Evolutionary conservation across 2,888 invertebrate species (phyloP).

Genomic region (Heteromurus nitidus): DNA sequence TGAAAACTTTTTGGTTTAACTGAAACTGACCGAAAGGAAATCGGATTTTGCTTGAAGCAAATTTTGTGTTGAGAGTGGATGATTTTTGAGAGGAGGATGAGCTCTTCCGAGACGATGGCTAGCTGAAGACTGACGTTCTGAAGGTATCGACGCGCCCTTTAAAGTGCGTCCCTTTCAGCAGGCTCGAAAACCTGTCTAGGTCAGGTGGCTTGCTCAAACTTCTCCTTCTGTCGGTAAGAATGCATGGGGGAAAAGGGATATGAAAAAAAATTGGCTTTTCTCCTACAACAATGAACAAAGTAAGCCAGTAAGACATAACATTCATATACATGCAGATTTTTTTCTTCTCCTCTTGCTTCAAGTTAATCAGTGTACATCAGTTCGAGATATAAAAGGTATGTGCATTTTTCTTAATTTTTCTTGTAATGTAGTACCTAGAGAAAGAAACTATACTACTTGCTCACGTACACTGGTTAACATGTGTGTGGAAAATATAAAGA

Average conservation of each 20-base stretch:
- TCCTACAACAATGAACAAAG: constrained; percentile 53
- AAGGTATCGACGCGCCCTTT: constrained; percentile 55
- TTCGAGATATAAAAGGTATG: background rate
- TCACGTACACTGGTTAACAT: no score
- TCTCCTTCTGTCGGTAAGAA: background rate
- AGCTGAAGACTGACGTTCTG: constrained; percentile 57
- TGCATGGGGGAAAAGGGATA: background rate
- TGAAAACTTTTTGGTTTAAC: constrained; percentile 31
- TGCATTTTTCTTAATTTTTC: background rate
- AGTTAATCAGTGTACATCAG: constrained; percentile 27
- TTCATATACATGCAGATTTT: constrained; percentile 41
- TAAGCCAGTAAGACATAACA: constrained; percentile 55
- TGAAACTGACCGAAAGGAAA: constrained; percentile 43
- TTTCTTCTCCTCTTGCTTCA: no score
- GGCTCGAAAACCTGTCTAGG: constrained; percentile 64
- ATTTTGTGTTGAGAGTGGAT: constrained; percentile 14
- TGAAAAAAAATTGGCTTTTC: constrained; percentile 49
- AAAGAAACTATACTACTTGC: constrained; percentile 8
- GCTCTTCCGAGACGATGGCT: constrained; percentile 53
- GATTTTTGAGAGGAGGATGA: constrained; percentile 49
- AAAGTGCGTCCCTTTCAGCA: constrained; percentile 50
- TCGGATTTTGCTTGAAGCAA: constrained; percentile 53
- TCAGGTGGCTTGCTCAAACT: constrained; percentile 17
- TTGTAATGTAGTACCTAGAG: constrained; percentile 18
- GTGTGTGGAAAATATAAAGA: no score